Base-by-base conservation (phyloP, 2,888 invertebrate genomes). In the Ornithoptera alexandrae region DNA sequence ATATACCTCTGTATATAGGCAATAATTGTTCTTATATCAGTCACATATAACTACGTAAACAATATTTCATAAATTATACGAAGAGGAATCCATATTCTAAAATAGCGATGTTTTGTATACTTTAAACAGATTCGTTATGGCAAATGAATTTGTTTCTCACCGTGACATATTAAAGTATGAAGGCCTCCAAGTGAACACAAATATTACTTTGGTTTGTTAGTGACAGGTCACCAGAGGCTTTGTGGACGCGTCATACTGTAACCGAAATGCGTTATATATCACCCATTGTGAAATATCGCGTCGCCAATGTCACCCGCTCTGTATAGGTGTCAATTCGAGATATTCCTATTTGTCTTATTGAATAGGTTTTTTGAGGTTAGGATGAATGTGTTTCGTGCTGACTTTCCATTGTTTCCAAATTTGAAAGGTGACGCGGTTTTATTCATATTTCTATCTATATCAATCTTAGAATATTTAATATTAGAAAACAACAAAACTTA, bases 121-220 rank as follows among this genome's bases (percentile, higher is more conserved):
- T 7, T 24, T 68, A 17, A 46, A 57, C 10, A n/a, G 20, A 62
- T 62, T 67, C 12, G 50, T 50, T 63, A 20, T 59, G 50, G 36
- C 18, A 36, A 67, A 71, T 65, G 65, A 73, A 74, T 75, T 65
- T 36, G 60, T 73, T 68, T 76, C 71, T 70, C 56, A 75, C 71
- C 63, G 67, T 77, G 74, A 65, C 73, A 67, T 74, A 65, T 70
- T 63, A 70, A 71, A 71, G 71, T 76, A 73, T 72, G 80, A 82
- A 82, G 81, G 81, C 77, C 78, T 73, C 65, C 58, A 69, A 75
- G 71, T 72, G 78, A 77, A 83, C 83, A 87, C 77, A 79, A 79
- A 82, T 80, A 75, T 79, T 83, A 82, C 82, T 84, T 87, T 85
- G 56, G 69, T 68, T 15, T 73, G 71, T 72, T 73, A 73, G 71